Base-by-base conservation (phyloP, 2,113 vertebrate species). In the Anguilla japonica region DNA sequence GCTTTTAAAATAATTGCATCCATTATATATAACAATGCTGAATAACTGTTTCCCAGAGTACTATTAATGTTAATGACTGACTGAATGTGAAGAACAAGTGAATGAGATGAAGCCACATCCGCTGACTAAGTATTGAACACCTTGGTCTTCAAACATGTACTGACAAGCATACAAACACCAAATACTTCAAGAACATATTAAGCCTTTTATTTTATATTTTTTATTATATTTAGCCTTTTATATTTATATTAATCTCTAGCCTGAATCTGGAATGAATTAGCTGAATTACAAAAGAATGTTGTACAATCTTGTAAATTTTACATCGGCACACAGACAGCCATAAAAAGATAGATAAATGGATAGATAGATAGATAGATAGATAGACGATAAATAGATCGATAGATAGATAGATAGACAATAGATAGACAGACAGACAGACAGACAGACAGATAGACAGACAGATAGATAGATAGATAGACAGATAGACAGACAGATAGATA, bases 201-300 rank as follows among this genome's bases (percentile, higher is more conserved):
- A 34, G 34, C 34, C 13, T 20, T 26, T 29, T 46, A 18, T 26
- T 13, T 2, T 16, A 82, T 26, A 9, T 1, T 13, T 11, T 11
- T 11, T 11, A 53, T n/a, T 53, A 15, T 22, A 20, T 56, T 80
- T 85, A 3, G 7, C 79, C 3, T 50, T 81, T 41, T 67, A 50
- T 41, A 63, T 41, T n/a, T 8, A 46, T 46, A 34, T 34, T 34
- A 60, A 14, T 50, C 5, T 67, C 78, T 39, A 80, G 41, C 13
- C 8, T 79, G 7, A 14, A 5, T 79, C 50, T 82, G 81, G 20
- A 50, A 53, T 56, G 41, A n/a, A 71, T 79, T 34, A 53, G 14
- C 29, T 85, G 29, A 43, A 84, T 60, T 67, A 20, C 5, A 79
- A 41, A 86, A 60, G 26, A 82, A 85, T 86, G 41, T 50, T 16